phyloP scores from a whole-genome alignment of 2,797 vertebrate species.

The Muraenolepis orangiensis region DNA sequence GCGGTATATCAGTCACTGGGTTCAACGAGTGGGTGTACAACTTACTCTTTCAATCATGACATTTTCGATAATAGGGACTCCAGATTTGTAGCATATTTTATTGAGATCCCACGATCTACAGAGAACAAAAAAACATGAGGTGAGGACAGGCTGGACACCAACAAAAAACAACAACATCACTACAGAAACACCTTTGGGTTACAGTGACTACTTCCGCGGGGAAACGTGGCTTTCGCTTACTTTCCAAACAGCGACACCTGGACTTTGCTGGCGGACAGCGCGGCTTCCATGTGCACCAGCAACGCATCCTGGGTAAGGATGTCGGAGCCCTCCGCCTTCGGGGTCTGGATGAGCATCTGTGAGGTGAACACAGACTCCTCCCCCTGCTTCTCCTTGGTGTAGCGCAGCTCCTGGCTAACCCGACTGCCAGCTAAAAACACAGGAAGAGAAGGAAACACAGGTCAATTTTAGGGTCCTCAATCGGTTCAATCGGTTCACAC shows the following conservation, averaged over 20 bases:
- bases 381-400: constrained; percentile 96
- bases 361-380: constrained; percentile 94
- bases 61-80: constrained; percentile 95
- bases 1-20: not conserved
- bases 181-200: too few relatives aligned
- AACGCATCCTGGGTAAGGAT: constrained; percentile 91
- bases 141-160: not conserved
- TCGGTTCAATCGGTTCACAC: too few relatives aligned
- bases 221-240: constrained; percentile 78
- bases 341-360: constrained; percentile 97
- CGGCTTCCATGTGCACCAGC: constrained; percentile 90
- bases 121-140: constrained; percentile 19
- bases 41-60: constrained; percentile 96
- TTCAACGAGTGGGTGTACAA: constrained; percentile 9
- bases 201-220: too few relatives aligned
- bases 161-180: not conserved
- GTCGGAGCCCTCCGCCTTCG: constrained; percentile 83
- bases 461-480: constrained; percentile 11
- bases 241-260: constrained; percentile 97
- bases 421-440: constrained; percentile 83
- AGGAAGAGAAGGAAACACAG: constrained; percentile 22
- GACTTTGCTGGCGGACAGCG: constrained; percentile 92
- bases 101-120: constrained; percentile 96
- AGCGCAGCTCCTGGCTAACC: constrained; percentile 93
- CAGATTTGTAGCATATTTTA: constrained; percentile 99